A percentile compares a stretch with the other conserved stretches of the same genome.
These are phyloP conservation scores for Suillia variegata DNA, from an alignment of 2,888 invertebrate genomes.

Conservation along the genomic window DNA sequence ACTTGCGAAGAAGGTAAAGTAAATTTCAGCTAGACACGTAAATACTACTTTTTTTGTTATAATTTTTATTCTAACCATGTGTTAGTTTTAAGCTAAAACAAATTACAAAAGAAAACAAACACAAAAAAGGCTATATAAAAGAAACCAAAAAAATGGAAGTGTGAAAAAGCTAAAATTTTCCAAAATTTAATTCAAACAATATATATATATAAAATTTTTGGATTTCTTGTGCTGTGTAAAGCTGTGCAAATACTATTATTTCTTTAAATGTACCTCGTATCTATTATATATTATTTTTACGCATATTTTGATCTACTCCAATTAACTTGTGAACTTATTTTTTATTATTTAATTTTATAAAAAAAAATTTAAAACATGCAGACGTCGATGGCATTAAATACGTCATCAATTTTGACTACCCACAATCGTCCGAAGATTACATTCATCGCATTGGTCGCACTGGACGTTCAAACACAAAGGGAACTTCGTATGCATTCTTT, in stretches of 20 bases:
- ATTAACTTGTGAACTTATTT: background rate
- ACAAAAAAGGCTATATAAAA: background rate
- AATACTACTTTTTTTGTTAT: slow-evolving; percentile 15
- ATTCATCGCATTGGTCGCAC: slow-evolving; percentile 95
- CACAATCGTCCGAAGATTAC: slow-evolving; percentile 93
- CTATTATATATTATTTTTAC: no score
- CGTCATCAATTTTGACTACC: slow-evolving; percentile 96
- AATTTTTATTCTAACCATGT: background rate
- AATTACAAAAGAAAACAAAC: background rate
- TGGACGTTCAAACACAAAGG: slow-evolving; percentile 83
- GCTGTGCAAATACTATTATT: background rate
- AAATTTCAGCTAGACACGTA: slow-evolving; percentile 17
- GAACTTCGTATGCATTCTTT: slow-evolving; percentile 95
- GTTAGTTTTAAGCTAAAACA: background rate
- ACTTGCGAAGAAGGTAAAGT: slow-evolving; percentile 26
- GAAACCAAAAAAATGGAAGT: background rate
- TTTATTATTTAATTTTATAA: no score
- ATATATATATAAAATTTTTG: no score
- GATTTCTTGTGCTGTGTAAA: background rate
- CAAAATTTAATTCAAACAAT: no score
- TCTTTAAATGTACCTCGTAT: background rate
- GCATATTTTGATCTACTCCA: no score
- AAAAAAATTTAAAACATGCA: no score
- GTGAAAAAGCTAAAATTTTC: slow-evolving; percentile 11
- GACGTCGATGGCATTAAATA: slow-evolving; percentile 96